Evolutionary conservation across 2,797 vertebrate species (phyloP), one percentile per base, ranked within the genome.

Genomic region (Liasis olivaceus): DNA sequence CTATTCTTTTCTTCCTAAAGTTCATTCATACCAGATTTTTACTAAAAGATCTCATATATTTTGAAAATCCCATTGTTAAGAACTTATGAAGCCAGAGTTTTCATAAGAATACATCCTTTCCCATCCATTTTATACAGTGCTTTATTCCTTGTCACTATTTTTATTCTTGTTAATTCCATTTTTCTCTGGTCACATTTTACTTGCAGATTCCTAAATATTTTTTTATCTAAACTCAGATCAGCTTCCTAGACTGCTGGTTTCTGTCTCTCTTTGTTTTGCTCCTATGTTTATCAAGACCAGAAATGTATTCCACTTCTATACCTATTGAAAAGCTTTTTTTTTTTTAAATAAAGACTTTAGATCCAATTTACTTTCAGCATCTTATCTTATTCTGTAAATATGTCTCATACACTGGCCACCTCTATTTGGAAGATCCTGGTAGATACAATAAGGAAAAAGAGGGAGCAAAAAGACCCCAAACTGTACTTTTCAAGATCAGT

Each of bases 401-500:
- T 91, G 92, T 94, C 86, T 17, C 91, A 93, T 92, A 36, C 92
- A 90, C 85, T 93, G 89, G 85, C 62, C 94, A 64, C 95, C 87
- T n/a, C 4, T 95, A 95, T 97, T 94, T 93, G 17, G 97, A 97
- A 96, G 95, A 94, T 95, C 90, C 63, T n/a, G 63, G 95, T 13
- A 60, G 85, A 58, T 88, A 89, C 69, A 17, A 22, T 31, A 56
- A 54, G 58, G 63, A 84, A 77, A 87, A 22, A 47, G 15, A 62
- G 8, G 96, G 92, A 93, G 94, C 89, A 94, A 20, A 4, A 36
- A 96, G 91, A 94, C 93, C 96, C 96, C 96, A 98, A 97, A 97
- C 96, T 96, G 97, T 98, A 98, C 97, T 98, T 98, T 97, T 97
- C 95, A 96, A 97, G 97, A 97, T 97, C 97, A 97, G 97, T 97